Evolutionary conservation across 2,797 vertebrate species (phyloP).

Genomic region (Chelon labrosus): DNA sequence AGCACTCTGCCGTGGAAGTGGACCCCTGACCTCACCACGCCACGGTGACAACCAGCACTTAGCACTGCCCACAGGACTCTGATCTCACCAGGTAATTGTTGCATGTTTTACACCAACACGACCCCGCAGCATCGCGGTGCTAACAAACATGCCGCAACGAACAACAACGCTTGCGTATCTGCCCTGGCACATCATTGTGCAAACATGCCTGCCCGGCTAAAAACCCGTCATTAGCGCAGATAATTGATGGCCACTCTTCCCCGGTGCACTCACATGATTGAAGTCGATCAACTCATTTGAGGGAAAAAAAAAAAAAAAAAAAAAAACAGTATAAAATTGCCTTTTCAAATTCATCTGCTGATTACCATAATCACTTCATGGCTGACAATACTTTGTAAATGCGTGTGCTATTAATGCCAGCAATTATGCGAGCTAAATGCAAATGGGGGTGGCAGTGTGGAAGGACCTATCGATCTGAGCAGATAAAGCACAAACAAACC

Average conservation of each 20-base stretch:
- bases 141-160: slow-evolving; percentile 56
- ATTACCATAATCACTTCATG: slow-evolving; percentile 84
- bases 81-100: slow-evolving; percentile 79
- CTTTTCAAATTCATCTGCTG: slow-evolving; percentile 63
- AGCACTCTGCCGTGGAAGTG: slow-evolving; percentile 52
- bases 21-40: slow-evolving; percentile 73
- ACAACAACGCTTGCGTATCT: slow-evolving; percentile 26
- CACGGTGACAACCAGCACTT: slow-evolving; percentile 69
- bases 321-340: slow-evolving; percentile 67
- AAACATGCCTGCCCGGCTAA: slow-evolving; percentile 46
- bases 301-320: slow-evolving; percentile 24
- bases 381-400: slow-evolving; percentile 80
- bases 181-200: slow-evolving; percentile 34
- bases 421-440: slow-evolving; percentile 80
- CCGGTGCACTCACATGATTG: slow-evolving; percentile 57
- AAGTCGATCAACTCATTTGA: slow-evolving; percentile 73
- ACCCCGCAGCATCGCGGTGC: slow-evolving; percentile 41
- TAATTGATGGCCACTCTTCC: slow-evolving; percentile 64
- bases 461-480: slow-evolving; percentile 52
- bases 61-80: slow-evolving; percentile 74
- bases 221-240: slow-evolving; percentile 68
- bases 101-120: slow-evolving; percentile 80
- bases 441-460: slow-evolving; percentile 61
- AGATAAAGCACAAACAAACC: slow-evolving; percentile 50
- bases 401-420: slow-evolving; percentile 76